phyloP scores from a whole-genome alignment of 2,797 vertebrate species.

The Meda fulgida region DNA sequence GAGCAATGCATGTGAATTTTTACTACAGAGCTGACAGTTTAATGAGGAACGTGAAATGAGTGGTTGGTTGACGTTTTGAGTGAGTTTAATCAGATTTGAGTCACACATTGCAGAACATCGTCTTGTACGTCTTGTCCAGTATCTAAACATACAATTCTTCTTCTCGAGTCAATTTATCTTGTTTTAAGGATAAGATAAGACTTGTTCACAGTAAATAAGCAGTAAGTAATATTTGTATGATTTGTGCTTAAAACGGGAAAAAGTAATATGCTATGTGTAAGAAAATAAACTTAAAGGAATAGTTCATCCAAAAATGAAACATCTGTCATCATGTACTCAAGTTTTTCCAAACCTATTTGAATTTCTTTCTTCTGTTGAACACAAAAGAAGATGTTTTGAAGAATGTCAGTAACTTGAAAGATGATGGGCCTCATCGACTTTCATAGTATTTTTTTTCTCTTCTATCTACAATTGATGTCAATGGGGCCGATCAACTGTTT shows the following conservation, averaged over 20 bases:
- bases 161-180: no score
- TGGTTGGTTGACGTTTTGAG: not conserved
- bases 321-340: not conserved
- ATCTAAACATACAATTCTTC: no score
- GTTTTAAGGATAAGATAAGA: not conserved
- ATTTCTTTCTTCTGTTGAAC: not conserved
- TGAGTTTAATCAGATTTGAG: not conserved
- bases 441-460: no score
- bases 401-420: fast-evolving
- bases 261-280: not conserved
- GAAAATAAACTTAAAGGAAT: not conserved
- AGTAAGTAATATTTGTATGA: not conserved
- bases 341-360: not conserved
- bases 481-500: not conserved
- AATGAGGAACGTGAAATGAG: not conserved
- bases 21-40: not conserved
- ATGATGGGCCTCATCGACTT: not conserved
- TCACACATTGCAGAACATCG: not conserved
- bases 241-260: not conserved
- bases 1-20: slow-evolving; percentile 8
- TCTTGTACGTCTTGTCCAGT: not conserved
- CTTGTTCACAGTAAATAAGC: not conserved
- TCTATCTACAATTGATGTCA: not conserved
- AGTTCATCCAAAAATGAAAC: not conserved
- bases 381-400: not conserved